A percentile compares a stretch with the other conserved stretches of the same genome.
Evolutionary conservation across 2,113 vertebrate genomes (phyloP).

Genomic region (Rhabdomys dilectus): DNA sequence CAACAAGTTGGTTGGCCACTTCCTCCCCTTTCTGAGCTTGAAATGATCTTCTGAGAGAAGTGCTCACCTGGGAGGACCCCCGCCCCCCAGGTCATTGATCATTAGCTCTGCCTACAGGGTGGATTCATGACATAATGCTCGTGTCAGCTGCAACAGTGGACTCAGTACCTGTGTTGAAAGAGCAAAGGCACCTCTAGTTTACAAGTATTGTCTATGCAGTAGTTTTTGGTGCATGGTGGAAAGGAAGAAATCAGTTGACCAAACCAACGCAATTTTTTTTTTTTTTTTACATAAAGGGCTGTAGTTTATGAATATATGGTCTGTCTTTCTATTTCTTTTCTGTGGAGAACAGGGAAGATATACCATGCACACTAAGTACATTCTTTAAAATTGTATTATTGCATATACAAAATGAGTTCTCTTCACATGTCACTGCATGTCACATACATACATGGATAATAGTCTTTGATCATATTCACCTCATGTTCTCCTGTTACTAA

Average conservation of each 20-base stretch:
- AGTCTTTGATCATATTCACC: background rate
- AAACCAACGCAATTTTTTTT: background rate
- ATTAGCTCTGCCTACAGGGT: background rate
- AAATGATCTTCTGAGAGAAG: background rate
- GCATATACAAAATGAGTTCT: background rate
- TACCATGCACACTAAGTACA: background rate
- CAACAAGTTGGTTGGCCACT: rapidly evolving
- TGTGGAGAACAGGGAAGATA: background rate
- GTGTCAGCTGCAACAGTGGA: background rate
- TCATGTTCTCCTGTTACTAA: background rate
- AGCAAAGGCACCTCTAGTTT: background rate
- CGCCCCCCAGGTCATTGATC: background rate
- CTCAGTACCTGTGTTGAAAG: background rate
- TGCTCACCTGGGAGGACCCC: background rate
- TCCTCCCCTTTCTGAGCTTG: background rate
- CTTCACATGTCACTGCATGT: background rate
- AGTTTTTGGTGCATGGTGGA: background rate
- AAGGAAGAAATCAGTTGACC: conserved; percentile 21
- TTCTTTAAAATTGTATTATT: background rate
- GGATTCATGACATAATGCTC: background rate
- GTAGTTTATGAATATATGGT: background rate
- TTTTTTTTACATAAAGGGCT: background rate
- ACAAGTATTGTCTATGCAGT: background rate
- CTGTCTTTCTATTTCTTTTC: background rate
- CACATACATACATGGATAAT: background rate